These are phyloP conservation scores for Adineta ricciae DNA, from an alignment of 2,888 invertebrate species.

Conservation along the genomic window DNA sequence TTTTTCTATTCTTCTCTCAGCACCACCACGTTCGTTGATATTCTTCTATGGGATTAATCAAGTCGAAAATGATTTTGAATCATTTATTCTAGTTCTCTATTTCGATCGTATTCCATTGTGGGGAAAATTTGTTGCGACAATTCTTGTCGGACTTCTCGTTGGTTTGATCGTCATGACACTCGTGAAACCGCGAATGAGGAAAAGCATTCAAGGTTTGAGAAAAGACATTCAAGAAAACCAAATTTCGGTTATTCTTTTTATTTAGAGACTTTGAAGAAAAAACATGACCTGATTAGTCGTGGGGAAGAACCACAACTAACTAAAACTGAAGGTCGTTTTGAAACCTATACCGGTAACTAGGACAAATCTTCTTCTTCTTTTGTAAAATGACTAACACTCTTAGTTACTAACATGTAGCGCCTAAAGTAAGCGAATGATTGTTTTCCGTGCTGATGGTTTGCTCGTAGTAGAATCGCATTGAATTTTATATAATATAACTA, in stretches of 20 bases:
- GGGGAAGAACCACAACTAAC: neutral
- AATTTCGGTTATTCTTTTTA: too few species aligned
- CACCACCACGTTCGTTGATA: slow-evolving; percentile 64
- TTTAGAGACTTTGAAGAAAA: neutral
- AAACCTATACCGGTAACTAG: neutral
- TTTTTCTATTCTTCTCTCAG: slow-evolving; percentile 83
- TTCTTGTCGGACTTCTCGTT: slow-evolving; percentile 60
- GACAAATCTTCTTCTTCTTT: neutral
- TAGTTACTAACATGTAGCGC: neutral
- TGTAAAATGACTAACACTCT: neutral
- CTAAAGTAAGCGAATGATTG: neutral
- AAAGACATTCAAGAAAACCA: neutral
- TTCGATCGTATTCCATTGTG: slow-evolving; percentile 79
- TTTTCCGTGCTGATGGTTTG: neutral
- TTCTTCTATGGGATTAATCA: neutral
- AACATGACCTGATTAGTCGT: neutral
- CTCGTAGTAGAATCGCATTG: too few species aligned
- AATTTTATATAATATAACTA: too few species aligned
- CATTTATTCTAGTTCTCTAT: slow-evolving; percentile 62
- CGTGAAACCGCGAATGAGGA: slow-evolving; percentile 62
- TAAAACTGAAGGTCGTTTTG: neutral
- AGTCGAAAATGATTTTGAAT: too few species aligned
- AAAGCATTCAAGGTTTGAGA: slow-evolving; percentile 16
- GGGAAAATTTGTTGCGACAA: slow-evolving; percentile 63
- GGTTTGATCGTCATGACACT: slow-evolving; percentile 65